Evolutionary conservation across 1,140 invertebrate genomes (phyloP).

Genomic region (Diorhabda elongata): DNA sequence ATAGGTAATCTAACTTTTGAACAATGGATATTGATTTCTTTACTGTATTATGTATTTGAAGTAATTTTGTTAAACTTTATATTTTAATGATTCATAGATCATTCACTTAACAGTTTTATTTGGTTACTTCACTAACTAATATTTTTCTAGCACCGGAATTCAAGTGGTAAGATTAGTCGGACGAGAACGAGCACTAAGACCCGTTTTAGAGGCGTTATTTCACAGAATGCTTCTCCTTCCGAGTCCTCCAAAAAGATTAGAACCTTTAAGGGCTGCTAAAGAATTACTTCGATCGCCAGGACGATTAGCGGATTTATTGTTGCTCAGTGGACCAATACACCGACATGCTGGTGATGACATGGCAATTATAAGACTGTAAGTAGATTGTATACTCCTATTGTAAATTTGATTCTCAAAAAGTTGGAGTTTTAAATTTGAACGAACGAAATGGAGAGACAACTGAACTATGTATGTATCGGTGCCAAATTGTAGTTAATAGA

Average conservation of each 20-base stretch:
- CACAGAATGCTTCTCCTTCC: constrained; percentile 88
- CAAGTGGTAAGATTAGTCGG: constrained; percentile 84
- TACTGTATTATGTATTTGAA: too few species aligned
- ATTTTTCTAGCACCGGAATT: constrained; percentile 70
- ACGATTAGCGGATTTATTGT: constrained; percentile 66
- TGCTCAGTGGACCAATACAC: constrained; percentile 71
- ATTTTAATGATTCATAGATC: too few species aligned
- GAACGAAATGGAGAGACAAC: too few species aligned
- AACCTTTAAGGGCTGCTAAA: constrained; percentile 76
- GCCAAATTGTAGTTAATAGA: too few species aligned
- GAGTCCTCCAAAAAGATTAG: constrained; percentile 74
- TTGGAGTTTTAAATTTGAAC: too few species aligned
- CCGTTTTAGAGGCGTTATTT: constrained; percentile 86
- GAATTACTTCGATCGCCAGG: constrained; percentile 70
- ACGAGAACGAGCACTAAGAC: constrained; percentile 73
- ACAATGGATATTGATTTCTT: too few species aligned
- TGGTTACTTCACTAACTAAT: too few species aligned
- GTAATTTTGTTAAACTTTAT: too few species aligned
- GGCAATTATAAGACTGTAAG: constrained; percentile 84
- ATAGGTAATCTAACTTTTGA: constrained; percentile 57
- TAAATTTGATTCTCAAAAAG: too few species aligned
- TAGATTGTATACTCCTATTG: too few species aligned
- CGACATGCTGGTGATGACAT: constrained; percentile 81
- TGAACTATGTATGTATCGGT: too few species aligned
- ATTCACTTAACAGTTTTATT: too few species aligned